Evolutionary conservation across 2,888 invertebrate genomes (phyloP).

Genomic region (Drepana falcataria): DNA sequence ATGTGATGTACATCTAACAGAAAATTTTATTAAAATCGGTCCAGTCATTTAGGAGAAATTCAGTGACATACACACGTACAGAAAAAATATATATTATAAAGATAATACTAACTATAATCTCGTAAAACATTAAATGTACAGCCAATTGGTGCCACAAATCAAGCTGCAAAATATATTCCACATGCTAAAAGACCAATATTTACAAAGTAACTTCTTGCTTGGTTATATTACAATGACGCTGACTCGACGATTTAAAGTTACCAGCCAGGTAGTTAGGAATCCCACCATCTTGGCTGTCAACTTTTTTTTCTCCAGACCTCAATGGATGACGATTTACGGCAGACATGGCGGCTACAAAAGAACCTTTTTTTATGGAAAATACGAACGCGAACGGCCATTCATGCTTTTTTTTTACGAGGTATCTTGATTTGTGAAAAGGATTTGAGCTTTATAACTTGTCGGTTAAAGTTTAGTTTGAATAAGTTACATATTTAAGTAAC

Average conservation of each 20-base stretch:
- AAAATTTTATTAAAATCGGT: too few relatives aligned
- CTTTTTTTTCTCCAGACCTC: slow-evolving; percentile 47
- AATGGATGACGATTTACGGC: slow-evolving; percentile 68
- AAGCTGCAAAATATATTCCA: not conserved
- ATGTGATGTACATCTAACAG: too few relatives aligned
- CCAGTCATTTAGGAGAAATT: too few relatives aligned
- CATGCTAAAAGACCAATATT: not conserved
- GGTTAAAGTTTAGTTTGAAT: not conserved
- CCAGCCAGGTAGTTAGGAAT: slow-evolving; percentile 41
- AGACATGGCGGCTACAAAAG: slow-evolving; percentile 70
- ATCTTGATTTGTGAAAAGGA: not conserved
- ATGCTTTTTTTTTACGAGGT: slow-evolving; percentile 15
- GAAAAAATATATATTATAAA: too few relatives aligned
- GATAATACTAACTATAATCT: too few relatives aligned
- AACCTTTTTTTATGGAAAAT: slow-evolving; percentile 44
- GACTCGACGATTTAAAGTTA: slow-evolving; percentile 12
- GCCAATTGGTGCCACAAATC: too few relatives aligned
- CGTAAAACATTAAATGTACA: too few relatives aligned
- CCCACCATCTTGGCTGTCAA: slow-evolving; percentile 21
- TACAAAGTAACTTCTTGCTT: not conserved
- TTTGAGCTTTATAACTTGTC: not conserved
- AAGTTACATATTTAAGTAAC: not conserved
- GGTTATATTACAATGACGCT: not conserved
- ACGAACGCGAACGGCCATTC: slow-evolving; percentile 57
- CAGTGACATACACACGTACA: too few relatives aligned